Evolutionary conservation across 2,113 vertebrate genomes (phyloP), one percentile per base, ranked within the genome.

Genomic region (Pseudolaguvia tuberculata): DNA sequence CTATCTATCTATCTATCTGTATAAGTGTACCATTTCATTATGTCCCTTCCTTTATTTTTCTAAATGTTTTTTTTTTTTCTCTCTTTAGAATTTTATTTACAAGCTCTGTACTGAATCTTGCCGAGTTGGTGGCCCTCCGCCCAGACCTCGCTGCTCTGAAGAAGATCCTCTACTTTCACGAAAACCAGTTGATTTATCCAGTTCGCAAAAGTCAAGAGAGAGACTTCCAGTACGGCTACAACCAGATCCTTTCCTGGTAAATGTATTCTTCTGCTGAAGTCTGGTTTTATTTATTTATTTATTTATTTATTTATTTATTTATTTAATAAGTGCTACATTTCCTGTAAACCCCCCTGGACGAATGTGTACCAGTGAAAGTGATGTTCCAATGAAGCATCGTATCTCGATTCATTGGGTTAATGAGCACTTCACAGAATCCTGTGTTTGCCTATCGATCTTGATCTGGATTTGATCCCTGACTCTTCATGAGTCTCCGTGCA

Each of bases 211-310:
- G 84, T 87, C 93, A 94, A 84, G 92, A 97, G 65, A 89, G 95
- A 63, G 96, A 97, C 90, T 98, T 98, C 86, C 96, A 99, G 72
- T 98, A 97, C 7, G 96, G 96, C 76, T 99, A 99, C 89, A 98
- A 98, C 91, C 96, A 99, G 88, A 78, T 90, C 59, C 86, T 91
- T 9, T 91, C 90, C 78, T 90, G 91, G 91, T 92, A 84, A 86
- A 21, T 47, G 20, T 27, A 4, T 25, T 10, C 17, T 50, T 35
- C 31, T 17, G 25, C 20, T 25, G 4, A 57, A 56, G 6, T 51
- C 5, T 21, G 48, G 17, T 53, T 45, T 4, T n/a, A 3, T 21
- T 15, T 52, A 20, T 5, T 2, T 65, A 23, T 23, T 21, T 56
- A 21, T 56, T 56, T 20, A 15, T 67, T 50, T 17, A 18, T 21